phyloP scores from a whole-genome alignment of 2,797 vertebrate genomes.

The Buphagus erythrorhynchus region DNA sequence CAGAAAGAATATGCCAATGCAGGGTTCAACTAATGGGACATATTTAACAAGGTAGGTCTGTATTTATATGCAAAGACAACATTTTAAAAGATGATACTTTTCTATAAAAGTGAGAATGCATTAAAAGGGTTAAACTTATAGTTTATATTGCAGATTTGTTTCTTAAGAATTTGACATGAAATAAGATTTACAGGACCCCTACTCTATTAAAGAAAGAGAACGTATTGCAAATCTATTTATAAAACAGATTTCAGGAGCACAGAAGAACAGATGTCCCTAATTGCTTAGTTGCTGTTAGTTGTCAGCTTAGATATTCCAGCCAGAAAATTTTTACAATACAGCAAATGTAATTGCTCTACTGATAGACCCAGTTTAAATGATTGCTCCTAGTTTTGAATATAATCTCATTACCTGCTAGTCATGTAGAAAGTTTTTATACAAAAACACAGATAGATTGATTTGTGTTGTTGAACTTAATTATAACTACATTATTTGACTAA shows the following conservation, averaged over 20 bases:
- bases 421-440: background rate
- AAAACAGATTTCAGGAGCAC: background rate
- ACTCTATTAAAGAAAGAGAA: background rate
- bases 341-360: background rate
- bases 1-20: background rate
- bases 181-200: background rate
- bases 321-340: background rate
- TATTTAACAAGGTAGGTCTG: background rate
- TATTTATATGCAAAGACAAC: background rate
- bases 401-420: background rate
- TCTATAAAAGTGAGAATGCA: background rate
- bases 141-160: background rate
- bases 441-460: background rate
- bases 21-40: background rate
- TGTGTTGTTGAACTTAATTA: background rate
- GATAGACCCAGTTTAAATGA: background rate
- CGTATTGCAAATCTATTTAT: background rate
- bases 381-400: slow-evolving; percentile 7
- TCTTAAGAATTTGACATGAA: background rate
- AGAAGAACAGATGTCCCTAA: background rate
- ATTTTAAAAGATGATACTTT: background rate
- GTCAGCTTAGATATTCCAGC: background rate
- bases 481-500: background rate
- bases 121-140: background rate
- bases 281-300: background rate